These are phyloP conservation scores for Anoura caudifer DNA, from an alignment of 2,113 vertebrate species.

Conservation along the genomic window DNA sequence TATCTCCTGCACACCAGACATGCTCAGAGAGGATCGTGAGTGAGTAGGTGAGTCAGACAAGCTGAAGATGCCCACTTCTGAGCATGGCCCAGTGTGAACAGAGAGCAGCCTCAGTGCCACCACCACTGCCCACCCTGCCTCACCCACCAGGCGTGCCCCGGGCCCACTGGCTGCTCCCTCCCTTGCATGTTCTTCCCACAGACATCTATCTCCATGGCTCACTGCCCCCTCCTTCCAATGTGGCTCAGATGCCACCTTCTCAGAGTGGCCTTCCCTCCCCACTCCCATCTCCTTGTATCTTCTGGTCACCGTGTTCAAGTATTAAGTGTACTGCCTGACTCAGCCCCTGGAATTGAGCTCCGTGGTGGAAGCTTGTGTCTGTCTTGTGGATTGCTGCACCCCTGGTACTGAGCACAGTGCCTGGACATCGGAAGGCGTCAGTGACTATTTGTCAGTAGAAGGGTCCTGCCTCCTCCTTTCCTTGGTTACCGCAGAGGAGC, in stretches of 20 bases:
- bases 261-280: not conserved
- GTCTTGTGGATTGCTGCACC: not conserved
- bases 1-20: not conserved
- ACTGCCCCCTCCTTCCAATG: not conserved
- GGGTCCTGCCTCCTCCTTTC: not conserved
- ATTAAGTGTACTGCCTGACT: not conserved
- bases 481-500: not conserved
- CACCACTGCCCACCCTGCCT: too few species aligned
- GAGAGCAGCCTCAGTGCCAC: not conserved
- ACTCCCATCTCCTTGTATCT: not conserved
- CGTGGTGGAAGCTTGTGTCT: not conserved
- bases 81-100: not conserved
- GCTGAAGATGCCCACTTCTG: too few species aligned
- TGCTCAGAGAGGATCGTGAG: not conserved
- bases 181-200: not conserved
- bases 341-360: not conserved
- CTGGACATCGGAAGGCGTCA: not conserved
- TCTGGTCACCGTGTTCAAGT: not conserved
- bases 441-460: not conserved
- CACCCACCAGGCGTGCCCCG: not conserved
- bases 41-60: not conserved
- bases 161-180: not conserved
- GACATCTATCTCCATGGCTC: not conserved
- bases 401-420: not conserved
- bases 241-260: not conserved